Evolutionary conservation across 2,888 invertebrate genomes (phyloP).

Genomic region (Nudaria mundana): DNA sequence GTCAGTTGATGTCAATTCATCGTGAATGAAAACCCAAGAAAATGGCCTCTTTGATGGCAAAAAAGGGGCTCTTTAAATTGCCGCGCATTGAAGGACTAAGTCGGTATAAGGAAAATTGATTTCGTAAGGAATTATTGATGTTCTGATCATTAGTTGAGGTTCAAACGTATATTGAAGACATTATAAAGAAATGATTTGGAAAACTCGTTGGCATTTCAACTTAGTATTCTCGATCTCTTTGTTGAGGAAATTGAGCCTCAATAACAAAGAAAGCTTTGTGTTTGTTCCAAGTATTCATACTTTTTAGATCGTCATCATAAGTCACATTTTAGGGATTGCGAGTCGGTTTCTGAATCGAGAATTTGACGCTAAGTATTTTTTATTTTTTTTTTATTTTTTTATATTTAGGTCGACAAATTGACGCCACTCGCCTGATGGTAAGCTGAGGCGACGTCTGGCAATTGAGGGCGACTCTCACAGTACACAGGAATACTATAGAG

Average conservation of each 20-base stretch:
- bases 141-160: slow-evolving; percentile 24
- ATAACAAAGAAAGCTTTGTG: too few relatives aligned
- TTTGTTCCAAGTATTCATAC: too few relatives aligned
- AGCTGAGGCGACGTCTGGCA: too few relatives aligned
- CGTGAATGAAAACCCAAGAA: slow-evolving; percentile 50
- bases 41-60: slow-evolving; percentile 50
- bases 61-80: slow-evolving; percentile 46
- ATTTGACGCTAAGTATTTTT: too few relatives aligned
- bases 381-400: too few relatives aligned
- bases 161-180: slow-evolving; percentile 12
- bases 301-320: too few relatives aligned
- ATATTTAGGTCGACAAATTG: too few relatives aligned
- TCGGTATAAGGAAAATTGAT: slow-evolving; percentile 31
- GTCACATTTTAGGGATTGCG: too few relatives aligned
- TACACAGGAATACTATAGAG: too few relatives aligned
- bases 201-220: slow-evolving; percentile 2
- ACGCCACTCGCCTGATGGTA: too few relatives aligned
- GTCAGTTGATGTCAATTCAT: slow-evolving; percentile 62
- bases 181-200: slow-evolving; percentile 9
- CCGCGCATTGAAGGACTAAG: slow-evolving; percentile 27
- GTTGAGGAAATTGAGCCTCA: not conserved
- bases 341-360: too few relatives aligned
- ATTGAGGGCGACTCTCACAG: too few relatives aligned
- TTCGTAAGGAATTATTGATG: slow-evolving; percentile 35
- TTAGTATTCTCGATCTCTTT: not conserved